phyloP scores from a whole-genome alignment of 2,113 vertebrate genomes.

The Plectropomus leopardus region DNA sequence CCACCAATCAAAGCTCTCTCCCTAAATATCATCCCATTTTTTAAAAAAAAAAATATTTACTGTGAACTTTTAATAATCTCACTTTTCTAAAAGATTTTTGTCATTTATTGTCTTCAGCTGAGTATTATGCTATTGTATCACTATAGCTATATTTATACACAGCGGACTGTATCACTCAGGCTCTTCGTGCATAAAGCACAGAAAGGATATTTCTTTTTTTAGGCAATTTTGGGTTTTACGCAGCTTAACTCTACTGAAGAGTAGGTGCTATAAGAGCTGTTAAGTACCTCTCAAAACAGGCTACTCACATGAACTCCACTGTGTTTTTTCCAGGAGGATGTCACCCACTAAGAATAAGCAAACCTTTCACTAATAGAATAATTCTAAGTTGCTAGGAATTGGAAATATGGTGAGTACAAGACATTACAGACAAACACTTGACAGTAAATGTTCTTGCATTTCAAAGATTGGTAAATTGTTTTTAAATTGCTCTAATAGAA shows the following conservation, averaged over 20 bases:
- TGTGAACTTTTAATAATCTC: constrained; percentile 2
- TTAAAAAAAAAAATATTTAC: neutral
- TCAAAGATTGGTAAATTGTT: neutral
- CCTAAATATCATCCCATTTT: neutral
- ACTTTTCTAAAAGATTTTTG: neutral
- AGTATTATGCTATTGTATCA: neutral
- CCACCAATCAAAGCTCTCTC: neutral
- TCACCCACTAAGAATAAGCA: constrained; percentile 24
- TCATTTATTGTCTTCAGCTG: neutral
- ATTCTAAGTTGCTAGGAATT: neutral
- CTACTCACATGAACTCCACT: constrained; percentile 38
- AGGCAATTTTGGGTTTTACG: constrained; percentile 37
- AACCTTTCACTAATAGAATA: constrained; percentile 22
- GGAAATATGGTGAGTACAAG: neutral
- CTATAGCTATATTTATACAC: constrained; percentile 15
- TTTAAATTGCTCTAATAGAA: constrained; percentile 3
- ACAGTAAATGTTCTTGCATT: constrained; percentile 6
- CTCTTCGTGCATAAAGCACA: constrained; percentile 15
- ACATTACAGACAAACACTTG: neutral
- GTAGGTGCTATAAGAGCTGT: constrained; percentile 39
- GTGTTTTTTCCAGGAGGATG: constrained; percentile 34
- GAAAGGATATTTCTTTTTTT: constrained; percentile 33
- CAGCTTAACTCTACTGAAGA: constrained; percentile 44
- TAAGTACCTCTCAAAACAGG: constrained; percentile 48
- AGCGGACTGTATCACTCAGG: constrained; percentile 9